These are phyloP conservation scores for Chamaea fasciata DNA, from an alignment of 2,113 vertebrate genomes.

Conservation along the genomic window DNA sequence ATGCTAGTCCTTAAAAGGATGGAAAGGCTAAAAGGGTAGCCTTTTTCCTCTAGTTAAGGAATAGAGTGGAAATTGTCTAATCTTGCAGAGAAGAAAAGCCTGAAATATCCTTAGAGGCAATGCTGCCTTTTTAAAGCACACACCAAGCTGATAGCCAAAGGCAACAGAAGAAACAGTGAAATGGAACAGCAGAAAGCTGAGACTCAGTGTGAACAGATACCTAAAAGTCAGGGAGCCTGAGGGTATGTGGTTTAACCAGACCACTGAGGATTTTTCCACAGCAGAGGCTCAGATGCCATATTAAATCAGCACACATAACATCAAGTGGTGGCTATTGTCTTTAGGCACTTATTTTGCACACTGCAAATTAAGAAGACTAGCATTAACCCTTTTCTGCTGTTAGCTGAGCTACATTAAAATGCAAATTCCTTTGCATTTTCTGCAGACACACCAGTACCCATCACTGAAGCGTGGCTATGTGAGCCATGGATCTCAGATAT, in stretches of 20 bases:
- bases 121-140: neutral
- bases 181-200: neutral
- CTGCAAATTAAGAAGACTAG: neutral
- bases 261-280: neutral
- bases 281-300: neutral
- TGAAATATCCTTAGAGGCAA: conserved; percentile 1
- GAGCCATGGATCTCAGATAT: neutral
- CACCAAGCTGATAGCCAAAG: conserved; percentile 18
- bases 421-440: neutral
- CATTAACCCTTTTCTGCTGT: neutral
- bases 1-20: neutral
- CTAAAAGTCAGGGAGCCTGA: conserved; percentile 10
- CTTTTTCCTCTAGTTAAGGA: neutral
- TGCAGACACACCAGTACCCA: neutral
- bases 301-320: neutral
- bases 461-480: neutral
- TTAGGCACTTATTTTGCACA: neutral
- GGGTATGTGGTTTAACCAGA: conserved; percentile 38
- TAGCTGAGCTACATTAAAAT: neutral
- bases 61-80: neutral
- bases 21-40: neutral
- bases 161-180: conserved; percentile 2
- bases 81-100: conserved; percentile 15
- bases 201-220: neutral
- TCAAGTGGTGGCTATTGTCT: neutral